Evolutionary conservation across 2,113 vertebrate genomes (phyloP), one percentile per base, ranked within the genome.

Genomic region (Heteronetta atricapilla): DNA sequence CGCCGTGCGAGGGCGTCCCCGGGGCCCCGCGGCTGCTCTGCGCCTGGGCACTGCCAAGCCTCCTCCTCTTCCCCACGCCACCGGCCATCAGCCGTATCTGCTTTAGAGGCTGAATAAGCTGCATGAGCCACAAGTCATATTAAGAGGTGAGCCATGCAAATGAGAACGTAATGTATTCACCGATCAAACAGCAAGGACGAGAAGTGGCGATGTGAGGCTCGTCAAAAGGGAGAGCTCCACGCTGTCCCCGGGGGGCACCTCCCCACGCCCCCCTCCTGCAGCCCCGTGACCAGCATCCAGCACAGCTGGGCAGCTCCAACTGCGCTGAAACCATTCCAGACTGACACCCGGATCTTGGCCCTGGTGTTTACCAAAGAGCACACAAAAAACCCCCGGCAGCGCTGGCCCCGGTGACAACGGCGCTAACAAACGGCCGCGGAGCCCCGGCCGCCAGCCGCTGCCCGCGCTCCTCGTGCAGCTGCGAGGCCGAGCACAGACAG

Each of bases 21-120:
- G 0, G 1, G 75, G 48, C 29, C n/a, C 42, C 0, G 1, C 1
- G 6, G 60, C 60, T 8, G 1, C 8, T 46, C 16, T n/a, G 25
- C 1, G 1, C 60, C 56, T 6, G 21, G 44, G 52, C 23, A 25
- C 13, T 52, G 13, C 3, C 1, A 63, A 50, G 7, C 1, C 8
- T 17, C 25, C 40, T 60, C 1, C 8, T 17, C 25, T 34, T 60
- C 36, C n/a, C 26, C 68, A 36, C 4, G 75, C 9, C 63, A 34
- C 10, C 10, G 20, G 21, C 22, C 33, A n/a, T 19, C 36, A 52
- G 25, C 38, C 7, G 29, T 0, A 0, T 6, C 64, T 76, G 66
- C 3, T 8, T 58, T 52, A 62, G 82, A 86, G 69, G 55, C 48
- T 55, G 38, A 66, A 10, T 3, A 53, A 73, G 19, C 56, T 9